Percentiles rank a stretch among this genome's conserved stretches.
Evolutionary conservation across 2,113 vertebrate species (phyloP).

Genomic region (Mola mola): DNA sequence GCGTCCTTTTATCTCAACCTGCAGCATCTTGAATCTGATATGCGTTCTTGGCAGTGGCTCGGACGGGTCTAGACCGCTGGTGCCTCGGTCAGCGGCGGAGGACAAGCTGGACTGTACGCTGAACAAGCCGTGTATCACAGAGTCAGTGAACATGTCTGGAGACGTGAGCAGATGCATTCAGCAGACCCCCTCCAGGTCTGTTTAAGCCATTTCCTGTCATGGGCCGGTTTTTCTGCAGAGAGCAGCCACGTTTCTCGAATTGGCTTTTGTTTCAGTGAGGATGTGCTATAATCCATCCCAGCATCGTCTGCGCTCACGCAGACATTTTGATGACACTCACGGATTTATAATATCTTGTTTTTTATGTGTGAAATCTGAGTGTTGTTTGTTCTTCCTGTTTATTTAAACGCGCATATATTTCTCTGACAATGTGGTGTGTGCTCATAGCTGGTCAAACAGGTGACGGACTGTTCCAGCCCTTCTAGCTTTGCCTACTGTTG

Average conservation of each 20-base stretch:
- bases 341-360: slow-evolving; percentile 30
- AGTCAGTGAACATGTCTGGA: slow-evolving; percentile 9
- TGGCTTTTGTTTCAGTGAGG: slow-evolving; percentile 55
- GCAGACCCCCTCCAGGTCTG: slow-evolving; percentile 58
- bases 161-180: slow-evolving; percentile 43
- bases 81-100: slow-evolving; percentile 17
- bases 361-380: slow-evolving; percentile 57
- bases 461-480: slow-evolving; percentile 63
- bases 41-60: slow-evolving; percentile 8
- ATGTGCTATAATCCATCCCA: slow-evolving; percentile 37
- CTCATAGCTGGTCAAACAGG: slow-evolving; percentile 64
- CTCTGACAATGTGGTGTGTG: slow-evolving; percentile 67
- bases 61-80: slow-evolving; percentile 5
- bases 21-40: slow-evolving; percentile 26
- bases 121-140: slow-evolving; percentile 23
- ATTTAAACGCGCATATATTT: slow-evolving; percentile 66
- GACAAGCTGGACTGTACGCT: slow-evolving; percentile 6
- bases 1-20: slow-evolving; percentile 13
- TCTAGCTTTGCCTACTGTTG: slow-evolving; percentile 66
- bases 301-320: slow-evolving; percentile 37
- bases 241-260: slow-evolving; percentile 70
- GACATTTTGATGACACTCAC: slow-evolving; percentile 35
- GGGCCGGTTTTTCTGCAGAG: slow-evolving; percentile 12
- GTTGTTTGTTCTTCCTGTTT: slow-evolving; percentile 40
- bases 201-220: slow-evolving; percentile 56